Evolutionary conservation across 2,888 invertebrate genomes (phyloP), one percentile per base, ranked within the genome.

Genomic region (Reticulitermes lucifugus): DNA sequence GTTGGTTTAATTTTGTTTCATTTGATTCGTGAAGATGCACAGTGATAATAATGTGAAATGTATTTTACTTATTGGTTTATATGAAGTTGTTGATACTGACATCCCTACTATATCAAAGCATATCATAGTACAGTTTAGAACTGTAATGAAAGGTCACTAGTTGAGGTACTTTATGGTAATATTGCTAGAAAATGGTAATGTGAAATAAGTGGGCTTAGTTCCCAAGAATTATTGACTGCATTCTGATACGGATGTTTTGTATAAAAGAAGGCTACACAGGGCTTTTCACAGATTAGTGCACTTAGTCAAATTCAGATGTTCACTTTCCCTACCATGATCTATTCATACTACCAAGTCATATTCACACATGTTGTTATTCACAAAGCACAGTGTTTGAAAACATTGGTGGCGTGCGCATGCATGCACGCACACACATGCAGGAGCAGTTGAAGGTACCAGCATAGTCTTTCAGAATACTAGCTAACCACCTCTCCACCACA

Each of bases 171-270:
- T 65, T 65, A 65, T n/a, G 65, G 65, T 65, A 65, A 65, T 65
- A 65, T 25, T 65, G n/a, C 65, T 65, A 65, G 65, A 25, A 65
- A 65, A n/a, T 65, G 65, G 25, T 65, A 65, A 65, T 65, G n/a
- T 65, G 5, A 25, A 65, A 65, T 10, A 65, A n/a, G 5, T 65
- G 9, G 25, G 6, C 3, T 65, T n/a, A 65, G n/a, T n/a, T 2
- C 25, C 25, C 25, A 9, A 7, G 14, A 18, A 14, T 55, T 55
- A 55, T 18, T 25, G 25, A 65, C n/a, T 65, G 25, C 25, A 65
- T n/a, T 65, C 65, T 65, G 4, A 14, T 18, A 55, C 5, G 7
- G 55, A 18, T 60, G n/a, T 25, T 65, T 25, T 25, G n/a, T 65
- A 65, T 9, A 25, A 65, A 65, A 22, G 25, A n/a, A 65, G n/a